Base-by-base conservation (phyloP, 2,888 invertebrate species). In the Drosophila subquinaria region DNA sequence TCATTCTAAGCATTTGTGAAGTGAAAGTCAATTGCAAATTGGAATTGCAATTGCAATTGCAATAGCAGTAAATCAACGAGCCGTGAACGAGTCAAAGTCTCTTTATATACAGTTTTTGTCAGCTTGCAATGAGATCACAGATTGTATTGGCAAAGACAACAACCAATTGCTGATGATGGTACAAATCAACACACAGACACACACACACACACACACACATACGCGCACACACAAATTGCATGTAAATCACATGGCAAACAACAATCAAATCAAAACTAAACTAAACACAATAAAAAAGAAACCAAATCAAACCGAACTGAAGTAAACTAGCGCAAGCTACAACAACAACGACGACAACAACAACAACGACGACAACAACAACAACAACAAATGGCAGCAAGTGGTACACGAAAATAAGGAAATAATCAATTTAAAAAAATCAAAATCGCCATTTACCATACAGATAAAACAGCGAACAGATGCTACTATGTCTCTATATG, bases 351-450 rank as follows among this genome's bases (percentile, higher is more conserved):
- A 30, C 8, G 52, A 40, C 65, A 62, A 40, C 65, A 62, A 30
- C 42, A 62, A 63, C 65, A 57, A 36, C 75, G 60, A 69, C 63
- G n/a, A 15, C 38, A 42, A 33, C 57, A 69, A 17, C 51, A 59
- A 17, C 23, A 59, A 23, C 45, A 73, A 36, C 52, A 50, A 13
- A 42, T 48, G 48, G 59, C 43, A 76, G 52, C 69, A 81, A 80
- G 66, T 75, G 80, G 80, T 80, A 80, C 82, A 87, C 87, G 86
- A 88, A 86, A 92, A 92, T 92, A 91, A 92, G 92, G 92, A 92
- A 92, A 92, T 91, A 92, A 92, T 92, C 92, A 92, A 92, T 92
- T 92, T 91, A 92, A 91, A 92, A 91, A 92, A 92, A 92, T 92
- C 92, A 91, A 92, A 92, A 90, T 91, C 90, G 81, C 88, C 84